phyloP scores from a whole-genome alignment of 1,140 invertebrate species.

The Drosophila ohnishii region DNA sequence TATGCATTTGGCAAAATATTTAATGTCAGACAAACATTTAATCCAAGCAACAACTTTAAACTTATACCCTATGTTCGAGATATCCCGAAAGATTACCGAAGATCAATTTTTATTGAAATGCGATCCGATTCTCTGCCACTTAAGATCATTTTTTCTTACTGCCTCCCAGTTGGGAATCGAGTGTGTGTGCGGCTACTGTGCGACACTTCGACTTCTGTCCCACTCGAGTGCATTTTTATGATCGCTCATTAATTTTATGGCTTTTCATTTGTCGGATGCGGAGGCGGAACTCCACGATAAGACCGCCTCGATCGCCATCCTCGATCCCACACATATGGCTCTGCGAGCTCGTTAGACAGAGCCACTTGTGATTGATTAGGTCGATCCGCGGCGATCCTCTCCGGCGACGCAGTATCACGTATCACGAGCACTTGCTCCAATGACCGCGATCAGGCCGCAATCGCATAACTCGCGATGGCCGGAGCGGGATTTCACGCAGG shows the following conservation, averaged over 20 bases:
- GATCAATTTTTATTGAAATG: slow-evolving; percentile 1
- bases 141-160: slow-evolving; percentile 1
- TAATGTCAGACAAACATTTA: background rate
- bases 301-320: slow-evolving; percentile 16
- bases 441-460: slow-evolving; percentile 65
- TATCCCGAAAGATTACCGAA: background rate
- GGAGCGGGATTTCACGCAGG: slow-evolving; percentile 1
- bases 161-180: slow-evolving; percentile 23
- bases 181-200: slow-evolving; percentile 47
- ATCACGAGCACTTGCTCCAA: slow-evolving; percentile 57
- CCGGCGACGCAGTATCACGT: slow-evolving; percentile 9
- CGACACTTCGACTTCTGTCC: slow-evolving; percentile 37
- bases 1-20: background rate
- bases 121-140: background rate
- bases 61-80: background rate
- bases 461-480: slow-evolving; percentile 52
- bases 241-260: slow-evolving; percentile 77
- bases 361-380: slow-evolving; percentile 28
- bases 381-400: slow-evolving; percentile 6
- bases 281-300: slow-evolving; percentile 49
- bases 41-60: background rate
- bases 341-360: slow-evolving; percentile 5
- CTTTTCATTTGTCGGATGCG: slow-evolving; percentile 74
- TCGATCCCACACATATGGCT: slow-evolving; percentile 31
- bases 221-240: slow-evolving; percentile 76